These are phyloP conservation scores for Dromaius novaehollandiae DNA, from an alignment of 2,113 vertebrate species.

Conservation along the genomic window DNA sequence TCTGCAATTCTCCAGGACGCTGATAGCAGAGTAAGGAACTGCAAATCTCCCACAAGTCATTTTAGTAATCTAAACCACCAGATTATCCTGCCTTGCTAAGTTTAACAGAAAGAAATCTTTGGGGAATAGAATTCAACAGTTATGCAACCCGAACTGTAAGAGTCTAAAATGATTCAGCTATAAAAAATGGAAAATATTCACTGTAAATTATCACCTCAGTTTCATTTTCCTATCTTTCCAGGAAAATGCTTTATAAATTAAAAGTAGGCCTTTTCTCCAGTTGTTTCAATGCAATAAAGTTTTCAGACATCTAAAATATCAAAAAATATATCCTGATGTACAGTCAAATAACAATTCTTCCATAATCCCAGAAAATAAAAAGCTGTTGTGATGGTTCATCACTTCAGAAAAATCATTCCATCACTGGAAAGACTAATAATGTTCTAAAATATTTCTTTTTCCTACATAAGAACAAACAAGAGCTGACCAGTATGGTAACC, in stretches of 20 bases:
- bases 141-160: neutral
- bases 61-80: neutral
- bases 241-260: neutral
- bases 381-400: neutral
- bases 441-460: constrained; percentile 22
- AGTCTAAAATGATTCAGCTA: neutral
- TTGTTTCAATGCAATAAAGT: neutral
- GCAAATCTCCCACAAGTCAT: neutral
- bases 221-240: neutral
- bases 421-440: constrained; percentile 19
- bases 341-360: neutral
- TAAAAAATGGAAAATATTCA: neutral
- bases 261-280: neutral
- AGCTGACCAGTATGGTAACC: neutral
- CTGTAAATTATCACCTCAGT: neutral
- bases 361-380: neutral
- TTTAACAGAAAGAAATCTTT: neutral
- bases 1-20: neutral
- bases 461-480: neutral
- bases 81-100: neutral
- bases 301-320: neutral
- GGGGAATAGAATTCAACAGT: neutral
- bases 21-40: neutral
- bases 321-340: neutral
- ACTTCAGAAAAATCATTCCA: neutral